Conservation (phyloP, 2,888 invertebrate species). For the Acronicta aceris region DNA sequence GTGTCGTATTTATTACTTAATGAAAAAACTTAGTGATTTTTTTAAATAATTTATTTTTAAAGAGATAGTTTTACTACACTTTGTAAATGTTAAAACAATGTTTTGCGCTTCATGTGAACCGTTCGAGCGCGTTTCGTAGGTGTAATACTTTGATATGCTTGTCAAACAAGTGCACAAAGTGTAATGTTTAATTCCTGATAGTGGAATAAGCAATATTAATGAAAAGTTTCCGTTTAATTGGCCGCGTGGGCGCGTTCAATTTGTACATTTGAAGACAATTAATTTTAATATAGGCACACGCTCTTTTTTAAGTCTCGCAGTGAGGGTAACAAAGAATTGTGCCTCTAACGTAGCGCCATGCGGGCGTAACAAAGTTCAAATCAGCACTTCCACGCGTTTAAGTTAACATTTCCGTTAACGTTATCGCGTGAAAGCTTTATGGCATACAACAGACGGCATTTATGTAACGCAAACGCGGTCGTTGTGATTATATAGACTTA, state of each 20-base stretch:
- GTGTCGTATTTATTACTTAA: conserved; percentile 84
- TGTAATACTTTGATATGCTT: conserved; percentile 81
- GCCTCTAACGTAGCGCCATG: conserved; percentile 18
- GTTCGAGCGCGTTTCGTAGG: conserved; percentile 58
- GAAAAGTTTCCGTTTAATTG: conserved; percentile 51
- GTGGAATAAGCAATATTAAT: conserved; percentile 76
- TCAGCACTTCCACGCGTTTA: conserved; percentile 37
- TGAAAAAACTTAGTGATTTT: conserved; percentile 73
- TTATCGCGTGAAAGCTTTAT: conserved; percentile 48
- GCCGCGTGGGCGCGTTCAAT: conserved; percentile 49
- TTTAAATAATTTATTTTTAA: conserved; percentile 86
- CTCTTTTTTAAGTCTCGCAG: conserved; percentile 29
- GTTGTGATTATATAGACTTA: conserved; percentile 69
- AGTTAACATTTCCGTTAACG: conserved; percentile 48
- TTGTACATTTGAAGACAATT: conserved; percentile 40
- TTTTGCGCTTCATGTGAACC: conserved; percentile 57
- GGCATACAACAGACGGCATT: conserved; percentile 43
- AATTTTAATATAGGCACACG: conserved; percentile 28
- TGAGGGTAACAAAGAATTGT: conserved; percentile 33
- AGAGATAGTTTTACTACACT: conserved; percentile 73
- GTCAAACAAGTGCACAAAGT: conserved; percentile 87
- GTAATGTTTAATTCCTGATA: conserved; percentile 71
- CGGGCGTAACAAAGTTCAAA: conserved; percentile 52
- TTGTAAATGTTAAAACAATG: conserved; percentile 56
- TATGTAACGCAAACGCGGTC: conserved; percentile 56